Evolutionary conservation across 2,888 invertebrate species (phyloP), one percentile per base, ranked within the genome.

Genomic region (Melikaiella ostensackeni): DNA sequence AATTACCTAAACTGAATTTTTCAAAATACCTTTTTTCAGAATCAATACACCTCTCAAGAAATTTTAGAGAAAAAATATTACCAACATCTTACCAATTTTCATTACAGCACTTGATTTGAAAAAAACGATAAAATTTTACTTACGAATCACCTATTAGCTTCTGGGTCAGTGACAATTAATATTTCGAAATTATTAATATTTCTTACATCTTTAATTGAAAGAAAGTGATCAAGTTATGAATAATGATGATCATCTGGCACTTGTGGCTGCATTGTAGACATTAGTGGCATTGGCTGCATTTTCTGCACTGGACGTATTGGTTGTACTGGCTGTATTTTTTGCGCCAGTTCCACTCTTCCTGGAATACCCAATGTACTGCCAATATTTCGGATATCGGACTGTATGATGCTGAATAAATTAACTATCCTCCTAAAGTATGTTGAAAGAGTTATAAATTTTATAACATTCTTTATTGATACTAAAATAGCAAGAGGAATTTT

Each of bases 171-270:
- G 5, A 50, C 70, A 50, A 70, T 50, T 13, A 70, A 30, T 5
- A 50, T 70, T 50, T 70, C 70, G 6, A 70, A 70, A n/a, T 70
- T 50, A 11, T 70, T 70, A 50, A 70, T 70, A n/a, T 46, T 70
- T 50, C 55, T 33, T 2, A 70, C 46, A 13, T 50, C 46, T 11
- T 70, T 70, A 7, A 70, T 70, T 19, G 70, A 50, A 50, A 70
- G 70, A 50, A 33, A 50, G 6, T 70, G 70, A 46, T 27, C 30
- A n/a, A 70, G 30, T 1, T 55, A n/a, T 13, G 70, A 30, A 70
- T 30, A 70, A 13, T 66, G 16, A 55, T 55, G 33, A 50, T 70
- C 70, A 70, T 50, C 50, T n/a, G 30, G 33, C 70, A 50, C 19
- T 50, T 70, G 50, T 16, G 42, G 42, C 42, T 42, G 42, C 5